Percentiles rank a stretch among this genome's conserved stretches.
Conservation (phyloP, 2,113 vertebrate genomes). For the Emydura subglobosa region DNA sequence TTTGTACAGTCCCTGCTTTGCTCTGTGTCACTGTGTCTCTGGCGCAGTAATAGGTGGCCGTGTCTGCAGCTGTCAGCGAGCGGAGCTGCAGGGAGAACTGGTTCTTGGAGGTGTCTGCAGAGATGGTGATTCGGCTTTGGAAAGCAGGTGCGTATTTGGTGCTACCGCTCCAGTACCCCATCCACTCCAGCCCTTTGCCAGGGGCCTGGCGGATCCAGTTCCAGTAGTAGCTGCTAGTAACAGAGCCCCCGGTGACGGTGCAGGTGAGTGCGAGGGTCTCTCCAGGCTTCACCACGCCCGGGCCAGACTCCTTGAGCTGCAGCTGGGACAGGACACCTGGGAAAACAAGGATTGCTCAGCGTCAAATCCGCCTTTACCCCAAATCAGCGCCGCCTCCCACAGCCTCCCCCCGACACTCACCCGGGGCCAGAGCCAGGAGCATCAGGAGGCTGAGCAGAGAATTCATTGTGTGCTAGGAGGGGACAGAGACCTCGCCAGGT, state of each 20-base stretch:
- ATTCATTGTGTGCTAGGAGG: not conserved
- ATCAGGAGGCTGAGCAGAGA: not conserved
- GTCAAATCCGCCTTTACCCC: not conserved
- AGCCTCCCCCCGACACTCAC: not conserved
- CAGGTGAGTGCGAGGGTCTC: not conserved
- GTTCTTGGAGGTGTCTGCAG: not conserved
- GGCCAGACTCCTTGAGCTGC: not conserved
- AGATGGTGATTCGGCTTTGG: not conserved
- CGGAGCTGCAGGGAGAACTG: not conserved
- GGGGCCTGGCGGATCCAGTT: not conserved
- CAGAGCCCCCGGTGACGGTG: not conserved
- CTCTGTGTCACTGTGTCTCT: not conserved
- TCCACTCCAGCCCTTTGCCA: not conserved
- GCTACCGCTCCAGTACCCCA: not conserved
- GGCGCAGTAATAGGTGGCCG: not conserved
- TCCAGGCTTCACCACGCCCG: not conserved
- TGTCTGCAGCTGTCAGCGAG: not conserved
- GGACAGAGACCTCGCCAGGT: too few species aligned
- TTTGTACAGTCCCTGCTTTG: not conserved
- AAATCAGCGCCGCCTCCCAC: accelerated
- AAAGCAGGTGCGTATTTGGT: accelerated
- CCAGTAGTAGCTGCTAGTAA: not conserved
- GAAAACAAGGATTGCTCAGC: not conserved
- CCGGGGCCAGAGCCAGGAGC: not conserved
- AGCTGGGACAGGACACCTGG: not conserved